These are phyloP conservation scores for Pocillopora damicornis DNA, from an alignment of 64 coral and sea anemone species.

Conservation along the genomic window DNA sequence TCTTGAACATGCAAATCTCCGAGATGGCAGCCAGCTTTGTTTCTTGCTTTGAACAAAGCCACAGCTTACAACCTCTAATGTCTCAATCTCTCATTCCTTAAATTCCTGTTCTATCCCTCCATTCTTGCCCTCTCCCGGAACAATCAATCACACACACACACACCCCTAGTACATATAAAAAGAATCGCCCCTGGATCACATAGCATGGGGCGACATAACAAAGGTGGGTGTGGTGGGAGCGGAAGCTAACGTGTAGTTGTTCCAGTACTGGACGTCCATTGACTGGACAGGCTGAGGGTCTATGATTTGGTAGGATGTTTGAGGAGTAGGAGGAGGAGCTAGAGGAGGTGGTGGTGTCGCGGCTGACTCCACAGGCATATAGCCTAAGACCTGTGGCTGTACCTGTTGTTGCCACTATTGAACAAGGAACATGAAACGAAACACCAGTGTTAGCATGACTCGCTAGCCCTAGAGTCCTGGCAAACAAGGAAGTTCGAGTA, in stretches of 20 bases:
- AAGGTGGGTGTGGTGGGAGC: slow-evolving; percentile 33
- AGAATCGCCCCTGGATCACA: slow-evolving; percentile 10
- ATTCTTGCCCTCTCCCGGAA: background rate
- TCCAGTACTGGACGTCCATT: slow-evolving; percentile 59
- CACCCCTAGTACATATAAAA: slow-evolving; percentile 6
- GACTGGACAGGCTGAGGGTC: slow-evolving; percentile 34
- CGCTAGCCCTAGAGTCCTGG: background rate
- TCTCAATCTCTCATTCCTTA: background rate
- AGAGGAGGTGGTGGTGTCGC: slow-evolving; percentile 59
- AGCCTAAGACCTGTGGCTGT: slow-evolving; percentile 44
- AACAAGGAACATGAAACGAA: slow-evolving; percentile 48
- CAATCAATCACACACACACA: slow-evolving; percentile 10
- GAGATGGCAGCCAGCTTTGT: background rate
- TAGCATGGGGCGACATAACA: slow-evolving; percentile 14
- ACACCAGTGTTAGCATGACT: slow-evolving; percentile 30
- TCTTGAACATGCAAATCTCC: background rate
- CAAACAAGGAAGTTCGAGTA: background rate
- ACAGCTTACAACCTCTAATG: background rate
- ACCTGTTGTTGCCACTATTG: slow-evolving; percentile 65
- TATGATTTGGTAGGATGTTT: slow-evolving; percentile 50
- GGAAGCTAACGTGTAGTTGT: slow-evolving; percentile 33
- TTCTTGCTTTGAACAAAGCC: slow-evolving; percentile 6
- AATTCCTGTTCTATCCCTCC: background rate
- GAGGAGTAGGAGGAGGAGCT: slow-evolving; percentile 35
- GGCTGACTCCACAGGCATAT: slow-evolving; percentile 62